Evolutionary conservation across 1,140 invertebrate genomes (phyloP), one percentile per base, ranked within the genome.

Genomic region (Cyclina sinensis): DNA sequence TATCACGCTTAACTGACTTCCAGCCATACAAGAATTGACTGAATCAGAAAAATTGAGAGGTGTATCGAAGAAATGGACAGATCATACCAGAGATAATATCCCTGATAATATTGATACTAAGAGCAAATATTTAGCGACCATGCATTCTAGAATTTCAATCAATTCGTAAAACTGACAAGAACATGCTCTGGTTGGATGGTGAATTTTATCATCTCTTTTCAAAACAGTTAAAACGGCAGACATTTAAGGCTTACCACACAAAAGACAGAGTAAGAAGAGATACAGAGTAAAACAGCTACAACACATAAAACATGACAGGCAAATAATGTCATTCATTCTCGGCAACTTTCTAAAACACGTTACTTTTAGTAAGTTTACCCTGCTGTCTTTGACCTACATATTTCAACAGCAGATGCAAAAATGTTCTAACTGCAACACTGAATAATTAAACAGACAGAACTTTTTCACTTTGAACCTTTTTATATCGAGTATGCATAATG

Each of bases 121-220:
- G 43, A 78, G 74, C 27, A 54, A 78, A 78, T 51, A 78, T 78
- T 48, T 35, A 54, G 74, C 4, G 35, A 54, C 43, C 30, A 78
- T 30, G 43, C 43, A 78, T 51, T 35, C 46, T 54, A 51, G 46
- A 46, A 54, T 78, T 51, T 78, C 43, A 78, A 78, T 78, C 74
- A 78, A 78, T 78, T 78, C 35, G 43, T 51, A 35, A 51, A 18
- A 54, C 32, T 54, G 48, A 54, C 27, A 35, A 21, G 43, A 51
- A 78, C 74, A 78, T 78, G 74, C 16, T 78, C 46, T 46, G 24
- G 46, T 46, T 16, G 3, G 30, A 30, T 54, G 74, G 4, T 51
- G 46, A 78, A n/a, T 78, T 27, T 51, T 54, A 51, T 78, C 74
- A 51, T 4, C 3, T 16, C 35, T 30, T 35, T 78, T 78, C 54